phyloP scores from a whole-genome alignment of 2,797 vertebrate species.

The Leptoclinus maculatus region DNA sequence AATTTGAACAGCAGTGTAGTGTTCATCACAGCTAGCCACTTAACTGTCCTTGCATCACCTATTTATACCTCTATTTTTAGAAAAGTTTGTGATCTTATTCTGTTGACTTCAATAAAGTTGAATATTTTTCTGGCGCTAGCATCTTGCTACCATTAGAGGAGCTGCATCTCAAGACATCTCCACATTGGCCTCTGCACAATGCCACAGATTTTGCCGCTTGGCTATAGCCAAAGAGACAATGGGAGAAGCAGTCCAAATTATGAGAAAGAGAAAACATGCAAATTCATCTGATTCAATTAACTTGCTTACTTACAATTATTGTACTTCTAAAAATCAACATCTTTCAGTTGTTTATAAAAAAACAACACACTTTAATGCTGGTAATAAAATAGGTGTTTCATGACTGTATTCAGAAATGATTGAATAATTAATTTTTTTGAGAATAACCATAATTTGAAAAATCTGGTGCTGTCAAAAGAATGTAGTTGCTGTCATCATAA shows the following conservation, averaged over 20 bases:
- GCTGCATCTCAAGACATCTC: not conserved
- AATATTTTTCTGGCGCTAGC: not conserved
- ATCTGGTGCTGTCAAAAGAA: not conserved
- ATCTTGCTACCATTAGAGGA: slow-evolving; percentile 3
- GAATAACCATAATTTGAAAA: not conserved
- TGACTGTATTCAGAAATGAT: not conserved
- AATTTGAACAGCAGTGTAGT: not conserved
- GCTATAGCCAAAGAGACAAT: not conserved
- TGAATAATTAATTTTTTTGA: not conserved
- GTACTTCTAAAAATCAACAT: not conserved
- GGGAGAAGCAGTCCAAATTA: not conserved
- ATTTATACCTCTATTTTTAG: not conserved
- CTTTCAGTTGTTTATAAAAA: not conserved
- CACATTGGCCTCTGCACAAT: not conserved
- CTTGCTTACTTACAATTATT: not conserved
- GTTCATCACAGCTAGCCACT: not conserved
- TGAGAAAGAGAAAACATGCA: too few species aligned
- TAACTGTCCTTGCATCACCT: not conserved
- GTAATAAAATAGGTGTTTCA: too few species aligned
- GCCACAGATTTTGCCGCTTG: not conserved
- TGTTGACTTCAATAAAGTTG: not conserved
- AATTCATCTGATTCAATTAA: not conserved
- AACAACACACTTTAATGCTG: not conserved
- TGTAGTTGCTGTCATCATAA: not conserved
- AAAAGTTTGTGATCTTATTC: not conserved